Evolutionary conservation across 2,113 vertebrate genomes (phyloP), one percentile per base, ranked within the genome.

Genomic region (Sinocyclocheilus grahami): DNA sequence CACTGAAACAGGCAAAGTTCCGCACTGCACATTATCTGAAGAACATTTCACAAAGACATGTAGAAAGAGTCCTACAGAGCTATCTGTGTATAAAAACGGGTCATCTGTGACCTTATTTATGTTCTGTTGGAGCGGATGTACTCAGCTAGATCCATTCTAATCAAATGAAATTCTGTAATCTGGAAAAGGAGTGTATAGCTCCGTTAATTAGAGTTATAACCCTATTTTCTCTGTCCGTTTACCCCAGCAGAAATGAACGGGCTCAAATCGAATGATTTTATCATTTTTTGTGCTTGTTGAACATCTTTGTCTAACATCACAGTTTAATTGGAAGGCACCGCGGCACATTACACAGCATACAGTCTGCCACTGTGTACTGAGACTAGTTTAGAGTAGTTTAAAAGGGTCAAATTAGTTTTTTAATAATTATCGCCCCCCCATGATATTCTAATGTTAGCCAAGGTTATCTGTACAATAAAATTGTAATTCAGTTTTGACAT

Each of bases 191-290:
- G 42, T 16, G 11, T 48, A 71, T 83, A 75, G 11, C 37, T 74
- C 39, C 5, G n/a, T 62, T 81, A 74, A 86, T 74, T 82, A 82
- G 51, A 86, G 20, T n/a, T 76, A 65, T 76, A 82, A 82, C 79
- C 72, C 39, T 60, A 53, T 86, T 83, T 53, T 60, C 74, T 67
- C 48, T 20, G 58, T 37, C 46, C 42, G 16, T 22, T 51, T 58
- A 58, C 46, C 71, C 79, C 37, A 83, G 86, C 22, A 46, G 24
- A 62, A 86, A 58, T 46, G 71, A 55, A 53, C n/a, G 10, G 58
- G 12, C 86, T 83, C 30, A 24, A 83, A 53, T 55, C 80, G 63
- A 77, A 39, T 77, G 86, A 83, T 83, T 55, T 82, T 83, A 86
- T 86, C 80, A 13, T 55, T 55, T 48, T 76, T 77, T 67, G 58